phyloP scores from a whole-genome alignment of 1,140 invertebrate species.

The Drosophila trapezifrons region DNA sequence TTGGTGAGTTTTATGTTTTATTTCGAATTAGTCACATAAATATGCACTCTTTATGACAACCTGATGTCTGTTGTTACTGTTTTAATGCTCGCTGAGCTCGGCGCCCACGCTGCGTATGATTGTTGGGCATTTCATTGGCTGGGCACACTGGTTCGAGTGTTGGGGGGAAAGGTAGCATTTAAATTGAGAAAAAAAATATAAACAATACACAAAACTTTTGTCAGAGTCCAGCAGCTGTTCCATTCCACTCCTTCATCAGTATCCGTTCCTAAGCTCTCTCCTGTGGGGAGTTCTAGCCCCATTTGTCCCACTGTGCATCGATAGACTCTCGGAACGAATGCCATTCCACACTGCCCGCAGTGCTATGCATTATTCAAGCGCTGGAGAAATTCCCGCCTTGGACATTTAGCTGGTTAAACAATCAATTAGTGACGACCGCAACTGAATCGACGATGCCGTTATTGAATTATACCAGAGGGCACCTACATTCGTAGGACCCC shows the following conservation, averaged over 20 bases:
- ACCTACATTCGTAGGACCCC: conserved; percentile 3
- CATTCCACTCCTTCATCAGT: background rate
- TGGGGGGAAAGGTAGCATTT: background rate
- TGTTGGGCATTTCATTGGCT: conserved; percentile 37
- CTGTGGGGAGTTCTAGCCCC: background rate
- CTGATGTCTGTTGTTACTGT: conserved; percentile 48
- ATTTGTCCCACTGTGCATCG: conserved; percentile 19
- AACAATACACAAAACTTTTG: background rate
- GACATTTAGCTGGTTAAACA: conserved; percentile 67
- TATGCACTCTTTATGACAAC: conserved; percentile 72
- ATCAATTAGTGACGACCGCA: conserved; percentile 67
- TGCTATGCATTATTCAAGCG: conserved; percentile 66
- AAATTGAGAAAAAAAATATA: background rate
- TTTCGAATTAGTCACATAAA: conserved; percentile 82
- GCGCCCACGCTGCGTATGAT: conserved; percentile 72
- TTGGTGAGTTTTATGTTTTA: conserved; percentile 81
- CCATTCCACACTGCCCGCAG: conserved; percentile 27
- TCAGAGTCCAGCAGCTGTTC: too few relatives aligned
- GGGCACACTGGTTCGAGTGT: conserved; percentile 10
- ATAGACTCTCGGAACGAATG: conserved; percentile 3
- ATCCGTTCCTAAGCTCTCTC: too few relatives aligned
- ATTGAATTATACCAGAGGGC: conserved; percentile 62
- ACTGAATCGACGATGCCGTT: conserved; percentile 68
- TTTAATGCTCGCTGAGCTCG: conserved; percentile 30
- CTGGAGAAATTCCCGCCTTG: conserved; percentile 47